A percentile compares a stretch with the other conserved stretches of the same genome.
These are phyloP conservation scores for Macroramphosus scolopax DNA, from an alignment of 2,797 vertebrate species.

Conservation along the genomic window DNA sequence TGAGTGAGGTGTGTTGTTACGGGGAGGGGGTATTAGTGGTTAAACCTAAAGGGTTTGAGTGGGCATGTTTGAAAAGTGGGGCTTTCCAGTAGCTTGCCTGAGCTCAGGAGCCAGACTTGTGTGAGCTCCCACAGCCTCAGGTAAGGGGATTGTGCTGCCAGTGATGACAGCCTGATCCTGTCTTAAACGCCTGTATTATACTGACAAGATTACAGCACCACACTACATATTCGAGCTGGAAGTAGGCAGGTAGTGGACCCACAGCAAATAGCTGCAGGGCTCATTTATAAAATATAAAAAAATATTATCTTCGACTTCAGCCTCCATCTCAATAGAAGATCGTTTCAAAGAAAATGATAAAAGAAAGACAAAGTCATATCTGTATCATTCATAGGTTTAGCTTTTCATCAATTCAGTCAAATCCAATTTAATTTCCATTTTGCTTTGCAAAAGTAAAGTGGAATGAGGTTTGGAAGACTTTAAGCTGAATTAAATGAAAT, in stretches of 20 bases:
- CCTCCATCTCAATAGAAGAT: conserved; percentile 48
- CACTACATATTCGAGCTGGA: conserved; percentile 40
- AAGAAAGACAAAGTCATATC: conserved; percentile 43
- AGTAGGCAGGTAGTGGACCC: conserved; percentile 38
- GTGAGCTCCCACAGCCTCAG: conserved; percentile 64
- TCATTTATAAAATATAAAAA: conserved; percentile 59
- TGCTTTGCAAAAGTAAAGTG: conserved; percentile 16
- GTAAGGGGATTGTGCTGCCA: conserved; percentile 74
- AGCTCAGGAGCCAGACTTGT: conserved; percentile 59
- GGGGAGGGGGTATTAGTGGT: conserved; percentile 48
- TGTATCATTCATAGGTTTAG: conserved; percentile 33
- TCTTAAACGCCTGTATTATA: conserved; percentile 69
- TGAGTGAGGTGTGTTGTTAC: conserved; percentile 31
- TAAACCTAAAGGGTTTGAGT: conserved; percentile 65
- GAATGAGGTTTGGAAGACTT: conserved; percentile 7
- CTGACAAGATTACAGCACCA: conserved; percentile 65
- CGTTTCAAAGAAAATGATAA: conserved; percentile 48
- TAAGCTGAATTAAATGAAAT: conserved; percentile 2
- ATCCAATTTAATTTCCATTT: conserved; percentile 36
- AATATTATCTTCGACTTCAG: conserved; percentile 58
- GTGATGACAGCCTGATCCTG: conserved; percentile 72
- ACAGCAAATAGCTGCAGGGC: conserved; percentile 50
- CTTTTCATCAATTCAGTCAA: conserved; percentile 30
- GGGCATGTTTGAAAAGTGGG: conserved; percentile 67
- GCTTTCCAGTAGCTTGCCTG: conserved; percentile 60